These are phyloP conservation scores for Taphrorychus bicolor DNA, from an alignment of 2,888 invertebrate species.

Conservation along the genomic window DNA sequence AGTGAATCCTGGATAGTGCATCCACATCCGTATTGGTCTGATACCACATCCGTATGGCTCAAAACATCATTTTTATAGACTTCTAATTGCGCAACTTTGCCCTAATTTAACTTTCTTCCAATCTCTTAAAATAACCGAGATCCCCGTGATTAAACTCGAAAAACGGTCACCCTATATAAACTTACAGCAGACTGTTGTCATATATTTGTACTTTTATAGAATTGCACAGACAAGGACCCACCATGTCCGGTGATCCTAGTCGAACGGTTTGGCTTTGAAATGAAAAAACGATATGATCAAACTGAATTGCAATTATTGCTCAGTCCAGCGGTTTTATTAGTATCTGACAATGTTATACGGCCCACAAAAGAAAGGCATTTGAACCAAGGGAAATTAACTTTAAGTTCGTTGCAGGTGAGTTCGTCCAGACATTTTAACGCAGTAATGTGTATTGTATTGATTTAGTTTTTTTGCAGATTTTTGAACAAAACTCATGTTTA, in stretches of 20 bases:
- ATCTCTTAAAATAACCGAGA: too few relatives aligned
- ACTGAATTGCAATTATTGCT: conserved; percentile 89
- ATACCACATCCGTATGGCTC: too few relatives aligned
- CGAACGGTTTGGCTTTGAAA: conserved; percentile 95
- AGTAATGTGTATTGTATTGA: background rate
- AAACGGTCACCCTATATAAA: too few relatives aligned
- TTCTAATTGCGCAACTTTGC: too few relatives aligned
- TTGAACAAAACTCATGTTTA: background rate
- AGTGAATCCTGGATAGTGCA: too few relatives aligned
- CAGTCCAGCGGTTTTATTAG: conserved; percentile 86
- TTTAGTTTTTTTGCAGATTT: background rate
- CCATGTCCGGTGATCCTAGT: conserved; percentile 89
- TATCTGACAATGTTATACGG: conserved; percentile 76
- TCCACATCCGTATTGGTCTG: too few relatives aligned
- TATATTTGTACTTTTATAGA: conserved; percentile 62
- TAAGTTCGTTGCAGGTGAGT: conserved; percentile 81
- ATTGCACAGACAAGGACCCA: conserved; percentile 88
- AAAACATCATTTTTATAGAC: too few relatives aligned
- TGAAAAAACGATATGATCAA: conserved; percentile 93
- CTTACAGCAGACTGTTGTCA: too few relatives aligned
- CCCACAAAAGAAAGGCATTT: conserved; percentile 74
- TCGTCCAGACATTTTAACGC: too few relatives aligned
- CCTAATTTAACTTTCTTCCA: too few relatives aligned
- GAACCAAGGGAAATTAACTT: conserved; percentile 83
- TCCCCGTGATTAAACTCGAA: too few relatives aligned